Evolutionary conservation across 1,140 invertebrate genomes (phyloP), one percentile per base, ranked within the genome.

Genomic region (Macrobrachium rosenbergii): DNA sequence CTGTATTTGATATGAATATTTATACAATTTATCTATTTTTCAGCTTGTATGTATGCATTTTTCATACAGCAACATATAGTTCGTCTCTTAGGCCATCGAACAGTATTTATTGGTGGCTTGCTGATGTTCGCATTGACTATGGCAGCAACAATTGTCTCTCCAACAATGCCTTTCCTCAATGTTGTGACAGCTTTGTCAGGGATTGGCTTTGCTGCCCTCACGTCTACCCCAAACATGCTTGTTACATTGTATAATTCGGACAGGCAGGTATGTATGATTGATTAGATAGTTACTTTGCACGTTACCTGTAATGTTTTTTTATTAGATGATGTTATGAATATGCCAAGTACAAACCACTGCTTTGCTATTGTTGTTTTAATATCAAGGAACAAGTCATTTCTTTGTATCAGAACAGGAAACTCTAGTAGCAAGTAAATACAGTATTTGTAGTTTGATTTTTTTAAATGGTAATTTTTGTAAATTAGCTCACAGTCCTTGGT

Each of bases 221-320:
- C 93, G 16, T 93, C 92, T 6, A 92, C 93, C 79, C 93, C 93
- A 58, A 93, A 92, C 88, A 92, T 92, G 62, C 90, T 93, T n/a
- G 90, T 93, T 14, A 92, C 92, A 11, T 90, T 91, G 52, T 93
- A 93, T 88, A 92, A 93, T 86, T 90, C 82, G 12, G 82, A 88
- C 88, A 21, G 90, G 92, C 84, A 92, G 92, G 91, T 91, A 92
- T 91, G 92, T 93, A 89, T 73, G 37, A 45, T 19, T 82, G 21
- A 19, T 37, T 23, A 12, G 62, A 45, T 1, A 37, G 3, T 37
- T 37, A 37, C 28, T 2, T 37, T 37, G 1, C 28, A 1, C 28
- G 3, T 37, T 37, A 37, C 3, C 3, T 37, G 1, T 37, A 37
- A 37, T 52, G 6, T 77, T 45, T 28, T 12, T 43, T 14, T 77